Evolutionary conservation across 2,888 invertebrate genomes (phyloP).

Genomic region (Camponotus fellah): DNA sequence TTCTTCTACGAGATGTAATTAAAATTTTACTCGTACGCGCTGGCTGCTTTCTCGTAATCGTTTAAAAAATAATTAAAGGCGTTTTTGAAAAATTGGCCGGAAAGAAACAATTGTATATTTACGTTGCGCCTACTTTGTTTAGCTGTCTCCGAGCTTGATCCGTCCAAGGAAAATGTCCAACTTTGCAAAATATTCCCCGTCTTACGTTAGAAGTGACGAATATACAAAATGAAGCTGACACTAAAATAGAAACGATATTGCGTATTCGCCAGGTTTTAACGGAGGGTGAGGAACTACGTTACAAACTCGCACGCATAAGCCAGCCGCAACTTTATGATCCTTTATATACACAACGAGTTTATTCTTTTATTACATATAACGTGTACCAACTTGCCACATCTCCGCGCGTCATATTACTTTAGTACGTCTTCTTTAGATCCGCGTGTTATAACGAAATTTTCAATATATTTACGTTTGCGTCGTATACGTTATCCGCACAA

Average conservation of each 20-base stretch:
- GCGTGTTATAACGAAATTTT: constrained; percentile 52
- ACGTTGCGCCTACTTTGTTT: background rate
- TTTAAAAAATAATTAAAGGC: background rate
- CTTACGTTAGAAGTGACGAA: constrained; percentile 16
- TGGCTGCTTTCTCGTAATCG: background rate
- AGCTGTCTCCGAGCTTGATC: background rate
- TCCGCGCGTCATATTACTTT: constrained; percentile 66
- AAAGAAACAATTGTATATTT: background rate
- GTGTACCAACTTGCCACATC: constrained; percentile 61
- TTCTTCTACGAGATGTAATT: background rate
- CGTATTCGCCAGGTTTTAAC: constrained; percentile 70
- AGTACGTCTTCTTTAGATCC: constrained; percentile 65
- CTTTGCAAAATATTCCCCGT: background rate
- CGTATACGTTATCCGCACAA: background rate
- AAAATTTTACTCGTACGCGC: background rate
- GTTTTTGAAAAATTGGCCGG: background rate
- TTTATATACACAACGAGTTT: constrained; percentile 77
- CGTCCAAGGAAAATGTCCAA: background rate
- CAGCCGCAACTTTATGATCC: constrained; percentile 82
- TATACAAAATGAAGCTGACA: constrained; percentile 24
- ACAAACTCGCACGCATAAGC: constrained; percentile 77
- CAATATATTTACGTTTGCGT: constrained; percentile 41
- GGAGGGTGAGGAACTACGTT: constrained; percentile 58
- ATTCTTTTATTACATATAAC: constrained; percentile 83
- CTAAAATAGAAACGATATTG: constrained; percentile 66